phyloP scores from a whole-genome alignment of 2,797 vertebrate species.

The Chlorospingus flavigularis region DNA sequence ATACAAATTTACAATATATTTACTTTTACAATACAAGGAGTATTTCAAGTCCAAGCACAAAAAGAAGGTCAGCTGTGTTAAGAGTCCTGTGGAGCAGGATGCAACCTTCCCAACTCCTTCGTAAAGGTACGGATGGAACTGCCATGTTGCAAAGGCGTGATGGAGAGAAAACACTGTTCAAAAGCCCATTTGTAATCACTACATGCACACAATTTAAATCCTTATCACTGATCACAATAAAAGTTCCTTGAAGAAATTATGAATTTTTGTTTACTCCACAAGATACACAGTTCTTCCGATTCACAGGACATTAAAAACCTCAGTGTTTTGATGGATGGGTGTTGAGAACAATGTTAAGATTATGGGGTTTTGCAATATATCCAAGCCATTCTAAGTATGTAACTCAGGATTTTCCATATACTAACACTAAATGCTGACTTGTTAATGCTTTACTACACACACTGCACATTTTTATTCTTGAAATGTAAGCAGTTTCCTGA shows the following conservation, averaged over 20 bases:
- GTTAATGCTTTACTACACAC: background rate
- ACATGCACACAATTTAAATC: background rate
- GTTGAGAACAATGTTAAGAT: background rate
- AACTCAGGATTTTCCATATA: background rate
- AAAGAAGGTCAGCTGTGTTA: background rate
- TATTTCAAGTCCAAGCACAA: background rate
- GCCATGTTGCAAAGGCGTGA: background rate
- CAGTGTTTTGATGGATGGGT: background rate
- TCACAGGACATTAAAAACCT: background rate
- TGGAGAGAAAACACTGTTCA: background rate
- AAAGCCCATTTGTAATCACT: background rate
- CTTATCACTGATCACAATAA: background rate
- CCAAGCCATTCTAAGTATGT: background rate
- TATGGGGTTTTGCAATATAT: fast-evolving
- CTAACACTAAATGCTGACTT: background rate
- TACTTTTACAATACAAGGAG: background rate
- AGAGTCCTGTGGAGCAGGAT: background rate
- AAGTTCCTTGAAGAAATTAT: background rate
- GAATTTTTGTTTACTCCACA: background rate
- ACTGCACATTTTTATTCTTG: background rate
- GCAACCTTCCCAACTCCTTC: background rate
- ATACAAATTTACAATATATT: too few species aligned
- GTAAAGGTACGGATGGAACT: background rate
- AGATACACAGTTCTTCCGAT: background rate
- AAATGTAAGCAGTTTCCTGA: background rate